A percentile compares a stretch with the other conserved stretches of the same genome.
Evolutionary conservation across 2,888 invertebrate genomes (phyloP).

Genomic region (Papilio demoleus): DNA sequence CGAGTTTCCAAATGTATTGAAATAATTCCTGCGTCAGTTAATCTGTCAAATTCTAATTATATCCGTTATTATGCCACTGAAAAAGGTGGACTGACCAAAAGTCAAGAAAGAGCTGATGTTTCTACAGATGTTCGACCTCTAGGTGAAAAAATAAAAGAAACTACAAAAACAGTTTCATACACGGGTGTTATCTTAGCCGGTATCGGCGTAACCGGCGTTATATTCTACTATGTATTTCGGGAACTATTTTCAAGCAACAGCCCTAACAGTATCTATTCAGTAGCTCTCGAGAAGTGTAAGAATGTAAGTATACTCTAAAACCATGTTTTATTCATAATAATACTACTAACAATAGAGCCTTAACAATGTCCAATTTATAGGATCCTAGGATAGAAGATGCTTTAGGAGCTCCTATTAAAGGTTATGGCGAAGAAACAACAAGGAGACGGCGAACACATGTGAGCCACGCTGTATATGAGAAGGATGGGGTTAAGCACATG

Average conservation of each 20-base stretch:
- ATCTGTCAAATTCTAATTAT: slow-evolving; percentile 52
- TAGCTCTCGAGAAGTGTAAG: slow-evolving; percentile 89
- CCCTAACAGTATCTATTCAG: slow-evolving; percentile 92
- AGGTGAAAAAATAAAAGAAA: slow-evolving; percentile 93
- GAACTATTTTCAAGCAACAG: slow-evolving; percentile 95
- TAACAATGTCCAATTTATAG: slow-evolving; percentile 53
- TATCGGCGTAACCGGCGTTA: slow-evolving; percentile 90
- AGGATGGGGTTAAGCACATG: slow-evolving; percentile 90
- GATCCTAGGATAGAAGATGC: slow-evolving; percentile 90
- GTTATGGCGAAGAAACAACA: slow-evolving; percentile 93
- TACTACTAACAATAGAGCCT: background rate
- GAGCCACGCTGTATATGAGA: slow-evolving; percentile 89
- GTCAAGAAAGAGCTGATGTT: slow-evolving; percentile 70
- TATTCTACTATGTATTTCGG: slow-evolving; percentile 92
- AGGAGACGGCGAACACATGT: slow-evolving; percentile 93
- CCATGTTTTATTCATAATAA: background rate
- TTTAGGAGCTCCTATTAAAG: slow-evolving; percentile 95
- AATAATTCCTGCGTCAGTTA: slow-evolving; percentile 55
- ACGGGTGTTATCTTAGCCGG: slow-evolving; percentile 92
- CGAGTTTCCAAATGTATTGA: slow-evolving; percentile 56
- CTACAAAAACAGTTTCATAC: slow-evolving; percentile 94
- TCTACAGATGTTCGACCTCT: slow-evolving; percentile 85
- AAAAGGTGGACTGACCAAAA: slow-evolving; percentile 66
- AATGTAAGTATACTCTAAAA: slow-evolving; percentile 70
- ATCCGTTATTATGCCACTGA: slow-evolving; percentile 61